phyloP scores from a whole-genome alignment of 2,797 vertebrate species.

The Ptychadena robeensis region DNA sequence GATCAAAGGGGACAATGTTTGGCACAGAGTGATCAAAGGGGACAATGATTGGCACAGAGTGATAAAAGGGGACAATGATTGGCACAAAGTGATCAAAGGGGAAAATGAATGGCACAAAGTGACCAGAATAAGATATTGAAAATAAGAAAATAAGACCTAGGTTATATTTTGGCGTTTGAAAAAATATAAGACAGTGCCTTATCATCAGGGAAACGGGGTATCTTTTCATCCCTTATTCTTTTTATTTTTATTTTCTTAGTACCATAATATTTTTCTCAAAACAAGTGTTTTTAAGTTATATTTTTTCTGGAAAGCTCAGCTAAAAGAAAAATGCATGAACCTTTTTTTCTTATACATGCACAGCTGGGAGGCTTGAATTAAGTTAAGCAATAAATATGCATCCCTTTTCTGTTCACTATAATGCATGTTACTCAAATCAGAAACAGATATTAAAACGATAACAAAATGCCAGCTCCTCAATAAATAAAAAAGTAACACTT shows the following conservation, averaged over 20 bases:
- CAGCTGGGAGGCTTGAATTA: slow-evolving; percentile 13
- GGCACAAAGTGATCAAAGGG: too few species aligned
- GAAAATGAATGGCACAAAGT: too few species aligned
- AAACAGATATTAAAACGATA: slow-evolving; percentile 14
- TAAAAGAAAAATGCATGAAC: slow-evolving; percentile 12
- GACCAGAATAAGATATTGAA: too few species aligned
- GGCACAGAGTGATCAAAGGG: too few species aligned
- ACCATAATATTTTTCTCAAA: neutral
- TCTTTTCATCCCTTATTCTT: neutral
- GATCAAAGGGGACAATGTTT: too few species aligned
- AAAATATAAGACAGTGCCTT: too few species aligned
- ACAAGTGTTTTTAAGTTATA: neutral
- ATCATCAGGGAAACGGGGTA: too few species aligned
- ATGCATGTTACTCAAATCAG: slow-evolving; percentile 14
- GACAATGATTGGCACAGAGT: too few species aligned
- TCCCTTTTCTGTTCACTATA: slow-evolving; percentile 6
- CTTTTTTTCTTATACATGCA: slow-evolving; percentile 3
- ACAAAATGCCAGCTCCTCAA: slow-evolving; percentile 30
- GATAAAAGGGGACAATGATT: too few species aligned
- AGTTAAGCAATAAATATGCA: slow-evolving; percentile 45
- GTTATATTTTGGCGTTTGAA: too few species aligned
- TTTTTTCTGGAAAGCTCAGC: neutral
- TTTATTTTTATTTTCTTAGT: neutral
- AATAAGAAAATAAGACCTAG: too few species aligned
- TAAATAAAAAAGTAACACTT: slow-evolving; percentile 13